Conservation (phyloP, 2,797 vertebrate species). For the Sebastes kiyomatsui region DNA sequence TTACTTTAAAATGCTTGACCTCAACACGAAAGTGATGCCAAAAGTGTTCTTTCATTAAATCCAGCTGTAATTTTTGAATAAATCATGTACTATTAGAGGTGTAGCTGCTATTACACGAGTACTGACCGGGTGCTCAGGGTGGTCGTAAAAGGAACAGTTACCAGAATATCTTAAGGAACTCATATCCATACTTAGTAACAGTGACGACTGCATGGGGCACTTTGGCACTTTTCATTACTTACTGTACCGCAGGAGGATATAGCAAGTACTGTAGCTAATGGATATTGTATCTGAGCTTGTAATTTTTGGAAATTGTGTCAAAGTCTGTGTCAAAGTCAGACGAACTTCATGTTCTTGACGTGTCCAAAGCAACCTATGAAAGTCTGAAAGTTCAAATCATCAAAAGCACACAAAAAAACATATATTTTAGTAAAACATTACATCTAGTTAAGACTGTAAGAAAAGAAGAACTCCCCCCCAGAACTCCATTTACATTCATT, state of each 20-base stretch:
- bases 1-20: not conserved
- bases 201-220: slow-evolving; percentile 44
- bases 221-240: slow-evolving; percentile 65
- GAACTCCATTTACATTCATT: slow-evolving; percentile 76
- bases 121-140: slow-evolving; percentile 3
- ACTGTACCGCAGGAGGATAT: slow-evolving; percentile 39
- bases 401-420: slow-evolving; percentile 52
- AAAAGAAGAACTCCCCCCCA: slow-evolving; percentile 53
- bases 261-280: slow-evolving; percentile 13
- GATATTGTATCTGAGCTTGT: slow-evolving; percentile 11
- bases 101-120: not conserved
- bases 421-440: slow-evolving; percentile 65
- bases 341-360: slow-evolving; percentile 18
- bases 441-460: slow-evolving; percentile 55
- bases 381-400: slow-evolving; percentile 57
- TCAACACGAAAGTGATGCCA: not conserved
- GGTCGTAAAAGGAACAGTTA: slow-evolving; percentile 52
- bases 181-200: slow-evolving; percentile 25
- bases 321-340: slow-evolving; percentile 43
- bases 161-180: slow-evolving; percentile 31
- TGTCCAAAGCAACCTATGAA: slow-evolving; percentile 46
- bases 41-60: not conserved
- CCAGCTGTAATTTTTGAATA: not conserved
- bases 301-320: slow-evolving; percentile 44
- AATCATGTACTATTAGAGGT: not conserved